Evolutionary conservation across 2,888 invertebrate species (phyloP).

Genomic region (Notocelia uddmanniana): DNA sequence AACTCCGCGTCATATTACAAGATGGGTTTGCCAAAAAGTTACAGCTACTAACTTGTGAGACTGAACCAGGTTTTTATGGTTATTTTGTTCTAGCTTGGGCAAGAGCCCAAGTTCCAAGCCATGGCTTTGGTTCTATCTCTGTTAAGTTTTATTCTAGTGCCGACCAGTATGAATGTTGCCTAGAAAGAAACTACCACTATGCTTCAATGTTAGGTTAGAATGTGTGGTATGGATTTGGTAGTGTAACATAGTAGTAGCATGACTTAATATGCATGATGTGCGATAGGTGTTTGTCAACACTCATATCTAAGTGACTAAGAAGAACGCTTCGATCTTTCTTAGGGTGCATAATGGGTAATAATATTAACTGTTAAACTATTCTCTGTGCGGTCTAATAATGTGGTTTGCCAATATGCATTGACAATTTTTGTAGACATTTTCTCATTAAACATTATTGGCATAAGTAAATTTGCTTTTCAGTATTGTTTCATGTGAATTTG

Average conservation of each 20-base stretch:
- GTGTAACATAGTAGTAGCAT: slow-evolving; percentile 23
- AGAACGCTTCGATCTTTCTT: neutral
- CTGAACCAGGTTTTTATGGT: slow-evolving; percentile 1
- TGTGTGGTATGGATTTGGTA: slow-evolving; percentile 38
- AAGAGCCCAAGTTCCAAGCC: neutral
- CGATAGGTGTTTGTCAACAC: slow-evolving; percentile 1
- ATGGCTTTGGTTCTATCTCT: neutral
- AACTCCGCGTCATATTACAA: slow-evolving; percentile 24
- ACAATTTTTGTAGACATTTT: neutral
- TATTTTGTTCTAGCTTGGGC: neutral
- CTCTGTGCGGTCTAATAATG: neutral
- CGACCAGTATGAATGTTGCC: neutral
- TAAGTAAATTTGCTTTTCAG: neutral
- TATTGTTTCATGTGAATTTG: neutral
- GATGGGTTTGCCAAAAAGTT: slow-evolving; percentile 10
- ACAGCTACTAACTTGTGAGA: neutral
- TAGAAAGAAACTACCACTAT: slow-evolving; percentile 7
- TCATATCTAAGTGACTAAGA: neutral
- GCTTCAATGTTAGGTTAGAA: slow-evolving; percentile 31
- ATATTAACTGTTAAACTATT: neutral
- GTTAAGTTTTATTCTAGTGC: neutral
- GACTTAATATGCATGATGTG: slow-evolving; percentile 38
- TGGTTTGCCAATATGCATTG: neutral
- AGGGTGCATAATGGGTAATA: neutral
- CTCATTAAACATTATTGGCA: neutral